Evolutionary conservation across 1,140 invertebrate genomes (phyloP).

Genomic region (Teleogryllus occipitalis): DNA sequence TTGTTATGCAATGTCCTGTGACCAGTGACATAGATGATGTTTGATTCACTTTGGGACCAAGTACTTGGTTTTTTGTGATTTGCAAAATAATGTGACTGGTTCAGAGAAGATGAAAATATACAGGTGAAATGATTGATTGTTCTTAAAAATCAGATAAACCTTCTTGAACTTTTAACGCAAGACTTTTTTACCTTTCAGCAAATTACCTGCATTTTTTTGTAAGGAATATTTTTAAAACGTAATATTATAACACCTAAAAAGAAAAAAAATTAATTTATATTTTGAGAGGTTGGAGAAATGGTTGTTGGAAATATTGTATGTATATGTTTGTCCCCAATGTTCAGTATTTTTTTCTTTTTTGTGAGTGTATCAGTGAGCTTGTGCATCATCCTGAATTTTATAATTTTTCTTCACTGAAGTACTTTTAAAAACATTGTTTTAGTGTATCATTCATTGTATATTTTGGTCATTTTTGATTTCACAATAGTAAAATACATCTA

Average conservation of each 20-base stretch:
- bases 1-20: not conserved
- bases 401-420: not conserved
- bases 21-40: not conserved
- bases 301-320: not conserved
- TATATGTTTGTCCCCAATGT: not conserved
- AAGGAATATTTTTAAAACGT: slow-evolving; percentile 16
- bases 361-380: not conserved
- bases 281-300: not conserved
- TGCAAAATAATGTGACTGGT: slow-evolving; percentile 6
- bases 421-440: not conserved
- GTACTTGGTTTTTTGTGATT: slow-evolving; percentile 18
- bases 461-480: too few species aligned
- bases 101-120: not conserved
- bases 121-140: not conserved
- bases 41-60: slow-evolving; percentile 21
- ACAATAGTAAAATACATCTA: too few species aligned
- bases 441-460: too few species aligned
- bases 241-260: slow-evolving; percentile 1
- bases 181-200: slow-evolving; percentile 19
- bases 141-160: not conserved
- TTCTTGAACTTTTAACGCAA: slow-evolving; percentile 6
- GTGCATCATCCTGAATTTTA: not conserved
- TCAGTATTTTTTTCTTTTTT: not conserved
- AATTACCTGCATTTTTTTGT: slow-evolving; percentile 17
- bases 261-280: not conserved